Percentiles rank a stretch among this genome's conserved stretches.
Evolutionary conservation across 2,797 vertebrate genomes (phyloP).

Genomic region (Morelia viridis): DNA sequence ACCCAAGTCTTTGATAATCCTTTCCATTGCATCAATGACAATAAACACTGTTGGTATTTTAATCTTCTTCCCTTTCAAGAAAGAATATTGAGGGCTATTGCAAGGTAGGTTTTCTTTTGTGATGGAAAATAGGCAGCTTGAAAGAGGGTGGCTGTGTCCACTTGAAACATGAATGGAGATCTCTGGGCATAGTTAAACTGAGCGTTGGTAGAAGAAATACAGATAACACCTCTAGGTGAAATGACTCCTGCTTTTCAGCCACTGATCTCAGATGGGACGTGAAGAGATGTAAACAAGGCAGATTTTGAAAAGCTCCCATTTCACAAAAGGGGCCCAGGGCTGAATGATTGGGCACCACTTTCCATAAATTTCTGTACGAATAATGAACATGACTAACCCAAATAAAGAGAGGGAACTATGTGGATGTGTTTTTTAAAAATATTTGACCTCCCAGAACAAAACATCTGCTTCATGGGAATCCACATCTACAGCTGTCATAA

Average conservation of each 20-base stretch:
- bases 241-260: not conserved
- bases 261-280: not conserved
- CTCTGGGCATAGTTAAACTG: constrained; percentile 59
- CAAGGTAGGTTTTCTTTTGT: constrained; percentile 68
- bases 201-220: constrained; percentile 52
- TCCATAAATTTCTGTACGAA: constrained; percentile 21
- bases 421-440: not conserved
- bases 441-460: constrained; percentile 54
- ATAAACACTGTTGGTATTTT: constrained; percentile 71
- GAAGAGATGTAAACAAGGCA: not conserved
- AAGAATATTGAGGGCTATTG: constrained; percentile 65
- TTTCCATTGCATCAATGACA: constrained; percentile 68
- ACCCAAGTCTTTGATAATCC: constrained; percentile 64
- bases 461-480: constrained; percentile 64
- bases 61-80: constrained; percentile 67
- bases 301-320: accelerated
- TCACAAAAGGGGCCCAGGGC: constrained; percentile 45
- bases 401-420: constrained; percentile 39
- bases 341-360: constrained; percentile 55
- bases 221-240: constrained; percentile 4
- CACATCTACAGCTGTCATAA: constrained; percentile 63
- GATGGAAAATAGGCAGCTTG: constrained; percentile 72
- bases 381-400: not conserved
- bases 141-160: constrained; percentile 58
- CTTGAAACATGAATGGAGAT: constrained; percentile 60